Conservation (phyloP, 1,140 invertebrate genomes). For the Drosophila kanapiae region DNA sequence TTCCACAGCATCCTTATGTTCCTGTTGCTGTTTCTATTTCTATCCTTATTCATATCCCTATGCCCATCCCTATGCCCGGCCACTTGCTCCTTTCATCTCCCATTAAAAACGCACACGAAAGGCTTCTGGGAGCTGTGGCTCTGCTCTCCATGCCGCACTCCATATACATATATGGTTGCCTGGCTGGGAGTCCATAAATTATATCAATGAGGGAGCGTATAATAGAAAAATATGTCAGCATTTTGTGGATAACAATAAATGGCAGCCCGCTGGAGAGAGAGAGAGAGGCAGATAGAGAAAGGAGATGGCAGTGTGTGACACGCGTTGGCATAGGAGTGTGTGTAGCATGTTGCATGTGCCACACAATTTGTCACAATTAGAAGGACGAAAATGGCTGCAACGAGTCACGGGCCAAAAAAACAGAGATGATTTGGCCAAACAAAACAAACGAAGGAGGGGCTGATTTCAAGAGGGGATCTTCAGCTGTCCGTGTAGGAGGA, state of each 20-base stretch:
- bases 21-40: slow-evolving; percentile 18
- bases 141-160: slow-evolving; percentile 6
- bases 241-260: slow-evolving; percentile 68
- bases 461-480: slow-evolving; percentile 22
- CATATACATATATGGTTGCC: slow-evolving; percentile 30
- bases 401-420: slow-evolving; percentile 48
- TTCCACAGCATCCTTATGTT: slow-evolving; percentile 9
- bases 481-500: slow-evolving; percentile 26
- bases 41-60: slow-evolving; percentile 5
- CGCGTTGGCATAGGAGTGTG: slow-evolving; percentile 28
- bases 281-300: slow-evolving; percentile 11
- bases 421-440: slow-evolving; percentile 20
- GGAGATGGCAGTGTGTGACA: slow-evolving; percentile 19
- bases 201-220: slow-evolving; percentile 44
- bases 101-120: slow-evolving; percentile 57
- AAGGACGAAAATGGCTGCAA: slow-evolving; percentile 49
- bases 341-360: slow-evolving; percentile 48
- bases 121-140: slow-evolving; percentile 44
- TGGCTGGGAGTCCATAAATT: slow-evolving; percentile 45
- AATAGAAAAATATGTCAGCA: slow-evolving; percentile 70
- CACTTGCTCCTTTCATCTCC: slow-evolving; percentile 23
- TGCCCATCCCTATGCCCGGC: neutral
- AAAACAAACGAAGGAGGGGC: slow-evolving; percentile 14
- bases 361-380: slow-evolving; percentile 74
- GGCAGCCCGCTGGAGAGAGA: slow-evolving; percentile 36